Percentiles rank a stretch among this genome's conserved stretches.
These are phyloP conservation scores for Artibeus lituratus DNA, from an alignment of 2,797 vertebrate genomes.

Conservation along the genomic window DNA sequence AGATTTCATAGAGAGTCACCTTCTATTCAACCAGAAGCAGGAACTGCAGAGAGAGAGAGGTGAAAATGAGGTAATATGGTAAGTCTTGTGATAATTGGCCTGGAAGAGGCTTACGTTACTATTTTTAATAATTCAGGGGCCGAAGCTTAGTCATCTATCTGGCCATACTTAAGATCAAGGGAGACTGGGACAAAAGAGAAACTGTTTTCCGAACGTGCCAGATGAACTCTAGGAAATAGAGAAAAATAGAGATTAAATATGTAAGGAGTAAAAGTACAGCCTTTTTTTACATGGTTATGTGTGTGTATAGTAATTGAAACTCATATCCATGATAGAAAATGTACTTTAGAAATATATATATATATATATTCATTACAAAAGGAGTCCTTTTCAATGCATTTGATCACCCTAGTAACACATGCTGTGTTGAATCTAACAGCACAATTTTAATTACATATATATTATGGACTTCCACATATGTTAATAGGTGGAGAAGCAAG, in stretches of 20 bases:
- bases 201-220: not conserved
- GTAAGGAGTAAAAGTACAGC: not conserved
- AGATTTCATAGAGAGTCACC: not conserved
- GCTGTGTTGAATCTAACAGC: conserved; percentile 38
- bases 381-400: conserved; percentile 51
- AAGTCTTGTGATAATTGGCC: not conserved
- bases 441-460: not conserved
- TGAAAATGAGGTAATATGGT: not conserved
- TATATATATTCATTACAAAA: conserved; percentile 67
- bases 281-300: not conserved
- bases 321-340: conserved; percentile 45
- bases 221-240: not conserved
- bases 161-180: not conserved
- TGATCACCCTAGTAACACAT: conserved; percentile 63
- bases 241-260: not conserved
- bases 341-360: conserved; percentile 62
- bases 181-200: not conserved
- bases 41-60: not conserved
- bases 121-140: not conserved
- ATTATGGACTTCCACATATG: not conserved
- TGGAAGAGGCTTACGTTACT: not conserved
- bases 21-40: not conserved
- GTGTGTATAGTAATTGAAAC: not conserved
- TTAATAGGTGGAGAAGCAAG: not conserved
- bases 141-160: not conserved